Evolutionary conservation across 2,888 invertebrate species (phyloP).

Genomic region (Tridacna crocea): DNA sequence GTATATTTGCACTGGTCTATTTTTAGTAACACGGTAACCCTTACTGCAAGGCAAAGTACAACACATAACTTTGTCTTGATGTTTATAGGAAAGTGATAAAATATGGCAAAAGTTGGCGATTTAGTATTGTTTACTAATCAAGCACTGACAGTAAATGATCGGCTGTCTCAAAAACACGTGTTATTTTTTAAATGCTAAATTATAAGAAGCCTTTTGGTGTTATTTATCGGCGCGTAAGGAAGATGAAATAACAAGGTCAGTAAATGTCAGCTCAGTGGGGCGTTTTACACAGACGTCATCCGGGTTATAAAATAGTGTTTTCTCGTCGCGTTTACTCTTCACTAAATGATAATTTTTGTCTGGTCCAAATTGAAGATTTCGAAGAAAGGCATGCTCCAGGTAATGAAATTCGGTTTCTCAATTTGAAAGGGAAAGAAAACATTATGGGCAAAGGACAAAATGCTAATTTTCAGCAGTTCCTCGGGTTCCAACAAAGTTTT

Average conservation of each 20-base stretch:
- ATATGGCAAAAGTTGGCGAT: neutral
- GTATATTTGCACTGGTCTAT: conserved; percentile 14
- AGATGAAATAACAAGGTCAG: too few relatives aligned
- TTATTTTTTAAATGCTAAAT: neutral
- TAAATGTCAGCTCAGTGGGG: conserved; percentile 1
- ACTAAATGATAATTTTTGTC: neutral
- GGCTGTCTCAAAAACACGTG: neutral
- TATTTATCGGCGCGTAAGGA: too few relatives aligned
- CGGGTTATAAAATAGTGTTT: neutral
- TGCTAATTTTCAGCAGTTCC: neutral
- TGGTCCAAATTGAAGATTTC: neutral
- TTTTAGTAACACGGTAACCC: conserved; percentile 14
- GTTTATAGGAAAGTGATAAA: too few relatives aligned
- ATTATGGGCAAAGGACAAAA: neutral
- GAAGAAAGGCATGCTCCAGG: neutral
- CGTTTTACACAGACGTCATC: conserved; percentile 16
- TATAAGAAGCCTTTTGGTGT: neutral
- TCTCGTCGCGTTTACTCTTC: neutral
- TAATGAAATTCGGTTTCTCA: neutral
- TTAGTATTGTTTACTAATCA: neutral
- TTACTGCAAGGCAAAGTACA: neutral
- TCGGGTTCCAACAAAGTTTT: too few relatives aligned
- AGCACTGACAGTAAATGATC: neutral
- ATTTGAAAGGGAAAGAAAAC: neutral
- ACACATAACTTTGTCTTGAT: too few relatives aligned